Base-by-base conservation (phyloP, 2,888 invertebrate genomes). In the Galeopsomyia nigrocyanea region DNA sequence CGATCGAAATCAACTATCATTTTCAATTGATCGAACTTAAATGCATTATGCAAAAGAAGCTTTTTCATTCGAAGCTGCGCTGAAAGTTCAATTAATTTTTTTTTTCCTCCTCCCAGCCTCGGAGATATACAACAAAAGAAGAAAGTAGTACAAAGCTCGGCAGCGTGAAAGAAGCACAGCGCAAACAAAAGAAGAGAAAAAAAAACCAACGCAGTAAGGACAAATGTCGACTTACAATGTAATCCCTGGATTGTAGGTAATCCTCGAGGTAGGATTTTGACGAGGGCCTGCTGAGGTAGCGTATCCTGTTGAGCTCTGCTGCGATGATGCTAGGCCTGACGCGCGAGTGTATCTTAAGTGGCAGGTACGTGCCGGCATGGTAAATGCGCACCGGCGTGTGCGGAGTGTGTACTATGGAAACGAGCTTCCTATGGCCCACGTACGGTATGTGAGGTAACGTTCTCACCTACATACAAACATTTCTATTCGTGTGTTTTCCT, bases 241-340 rank as follows among this genome's bases (percentile, higher is more conserved):
- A 89, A 88, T 94, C 94, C 91, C 91, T 92, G 79, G 94, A 93
- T 88, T 93, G 92, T 87, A 93, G 92, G 88, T 92, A 95, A 84
- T 93, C 92, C 80, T 93, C 93, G 78, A 92, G 89, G 80, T 93
- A 84, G 69, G 85, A 86, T 31, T 76, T 71, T 72, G 73, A 79
- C 39, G 83, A 81, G 14, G 84, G 80, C 76, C 86, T 84, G 58
- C 79, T 80, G 73, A 83, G 80, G 77, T 84, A 80, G 74, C 84
- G 83, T 86, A 86, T 86, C 82, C 86, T 85, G 80, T 82, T 82
- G 80, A 86, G 80, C 79, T 86, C 86, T 51, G 86, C 86, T 19
- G 83, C 82, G 61, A 86, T 78, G 69, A 86, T 78, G 78, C 85
- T 85, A 17, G 86, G 86, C 68, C 86, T 82, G 70, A 86, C 82